Evolutionary conservation across 2,113 vertebrate species (phyloP).

Genomic region (Prietella phreatophila): DNA sequence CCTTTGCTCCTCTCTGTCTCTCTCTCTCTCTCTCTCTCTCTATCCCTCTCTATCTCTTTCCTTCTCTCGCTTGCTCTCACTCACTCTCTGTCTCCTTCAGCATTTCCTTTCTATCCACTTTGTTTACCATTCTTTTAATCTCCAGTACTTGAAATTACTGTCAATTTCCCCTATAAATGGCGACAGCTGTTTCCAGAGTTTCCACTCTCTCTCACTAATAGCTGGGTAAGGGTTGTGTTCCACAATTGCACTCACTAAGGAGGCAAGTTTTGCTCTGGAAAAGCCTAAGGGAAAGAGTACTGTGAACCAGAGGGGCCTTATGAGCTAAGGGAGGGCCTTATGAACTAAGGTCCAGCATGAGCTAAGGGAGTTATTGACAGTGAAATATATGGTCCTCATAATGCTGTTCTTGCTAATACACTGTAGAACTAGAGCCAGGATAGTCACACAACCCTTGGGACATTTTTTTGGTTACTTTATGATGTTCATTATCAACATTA

Average conservation of each 20-base stretch:
- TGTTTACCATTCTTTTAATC: slow-evolving; percentile 63
- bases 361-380: not conserved
- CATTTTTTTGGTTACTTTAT: slow-evolving; percentile 3
- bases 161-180: slow-evolving; percentile 61
- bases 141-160: slow-evolving; percentile 60
- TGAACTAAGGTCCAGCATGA: not conserved
- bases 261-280: not conserved
- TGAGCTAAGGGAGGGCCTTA: too few relatives aligned
- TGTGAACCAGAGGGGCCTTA: not conserved
- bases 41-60: not conserved
- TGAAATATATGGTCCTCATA: not conserved
- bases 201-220: not conserved
- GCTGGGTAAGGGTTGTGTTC: not conserved
- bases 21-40: not conserved
- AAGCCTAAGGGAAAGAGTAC: not conserved
- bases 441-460: not conserved
- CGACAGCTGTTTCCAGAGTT: slow-evolving; percentile 57
- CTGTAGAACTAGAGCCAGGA: not conserved
- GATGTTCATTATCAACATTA: not conserved
- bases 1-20: not conserved
- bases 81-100: not conserved
- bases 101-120: not conserved
- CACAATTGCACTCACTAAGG: not conserved
- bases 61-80: not conserved
- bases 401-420: not conserved